Percentiles rank a stretch among this genome's conserved stretches.
phyloP scores from a whole-genome alignment of 1,140 invertebrate species.

The Bombus sibiricus region DNA sequence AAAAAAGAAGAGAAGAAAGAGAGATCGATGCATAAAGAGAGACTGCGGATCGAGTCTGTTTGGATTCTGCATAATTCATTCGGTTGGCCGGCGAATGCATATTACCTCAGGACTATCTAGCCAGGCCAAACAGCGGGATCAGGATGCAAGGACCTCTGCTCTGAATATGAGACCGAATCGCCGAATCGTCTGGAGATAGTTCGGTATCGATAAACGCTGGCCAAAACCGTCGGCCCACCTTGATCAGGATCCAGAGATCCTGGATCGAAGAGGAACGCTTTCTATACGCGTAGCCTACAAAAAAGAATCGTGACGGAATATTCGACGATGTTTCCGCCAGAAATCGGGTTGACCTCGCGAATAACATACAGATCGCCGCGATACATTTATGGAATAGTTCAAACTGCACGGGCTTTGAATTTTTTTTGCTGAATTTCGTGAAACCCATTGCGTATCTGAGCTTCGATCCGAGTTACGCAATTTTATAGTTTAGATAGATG shows the following conservation, averaged over 20 bases:
- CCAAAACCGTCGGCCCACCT: background rate
- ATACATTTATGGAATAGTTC: constrained; percentile 33
- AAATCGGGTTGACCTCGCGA: constrained; percentile 10
- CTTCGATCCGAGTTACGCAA: background rate
- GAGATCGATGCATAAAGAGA: constrained; percentile 72
- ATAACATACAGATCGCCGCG: constrained; percentile 29
- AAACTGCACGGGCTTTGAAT: constrained; percentile 2
- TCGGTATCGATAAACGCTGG: constrained; percentile 61
- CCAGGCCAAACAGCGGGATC: constrained; percentile 50
- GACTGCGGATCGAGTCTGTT: constrained; percentile 56
- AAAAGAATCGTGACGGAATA: constrained; percentile 35
- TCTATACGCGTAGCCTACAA: constrained; percentile 25
- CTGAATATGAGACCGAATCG: constrained; percentile 70
- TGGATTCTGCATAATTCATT: constrained; percentile 75
- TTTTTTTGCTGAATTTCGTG: background rate
- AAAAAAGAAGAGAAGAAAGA: constrained; percentile 32
- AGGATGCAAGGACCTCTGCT: constrained; percentile 69
- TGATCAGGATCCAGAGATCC: constrained; percentile 60
- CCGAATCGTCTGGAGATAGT: constrained; percentile 71
- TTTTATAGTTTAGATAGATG: background rate
- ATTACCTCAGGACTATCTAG: constrained; percentile 71
- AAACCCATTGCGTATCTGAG: background rate
- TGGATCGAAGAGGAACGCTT: constrained; percentile 40
- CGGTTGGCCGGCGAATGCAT: constrained; percentile 65
- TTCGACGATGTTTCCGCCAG: constrained; percentile 25